phyloP scores from a whole-genome alignment of 2,113 vertebrate genomes.

The Diadophis punctatus region DNA sequence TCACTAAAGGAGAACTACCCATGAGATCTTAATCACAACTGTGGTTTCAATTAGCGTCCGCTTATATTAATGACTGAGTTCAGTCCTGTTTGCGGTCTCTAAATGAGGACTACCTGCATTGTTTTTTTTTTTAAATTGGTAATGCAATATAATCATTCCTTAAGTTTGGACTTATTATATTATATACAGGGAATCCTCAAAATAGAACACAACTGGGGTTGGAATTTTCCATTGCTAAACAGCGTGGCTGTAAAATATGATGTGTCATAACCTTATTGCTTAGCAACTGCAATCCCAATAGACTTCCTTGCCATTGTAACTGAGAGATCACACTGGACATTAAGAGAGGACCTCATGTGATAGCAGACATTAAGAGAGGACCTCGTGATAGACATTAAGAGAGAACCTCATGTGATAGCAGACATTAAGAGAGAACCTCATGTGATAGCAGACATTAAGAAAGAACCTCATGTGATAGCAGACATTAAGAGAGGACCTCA shows the following conservation, averaged over 20 bases:
- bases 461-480: too few species aligned
- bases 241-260: neutral
- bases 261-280: neutral
- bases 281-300: neutral
- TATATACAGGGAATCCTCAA: neutral
- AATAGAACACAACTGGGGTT: neutral
- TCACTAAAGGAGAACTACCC: neutral
- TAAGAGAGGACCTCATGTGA: neutral
- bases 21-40: neutral
- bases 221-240: neutral
- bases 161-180: neutral
- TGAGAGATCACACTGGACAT: neutral
- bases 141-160: neutral
- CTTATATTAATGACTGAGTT: neutral
- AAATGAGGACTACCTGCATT: neutral
- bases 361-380: neutral
- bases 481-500: too few species aligned
- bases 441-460: too few species aligned
- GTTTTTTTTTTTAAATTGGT: neutral
- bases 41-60: neutral
- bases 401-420: too few species aligned
- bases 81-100: neutral
- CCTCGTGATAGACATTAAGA: neutral
- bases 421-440: too few species aligned
- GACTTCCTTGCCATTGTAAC: neutral